These are phyloP conservation scores for Mastacembelus armatus DNA, from an alignment of 2,797 vertebrate genomes.

Conservation along the genomic window DNA sequence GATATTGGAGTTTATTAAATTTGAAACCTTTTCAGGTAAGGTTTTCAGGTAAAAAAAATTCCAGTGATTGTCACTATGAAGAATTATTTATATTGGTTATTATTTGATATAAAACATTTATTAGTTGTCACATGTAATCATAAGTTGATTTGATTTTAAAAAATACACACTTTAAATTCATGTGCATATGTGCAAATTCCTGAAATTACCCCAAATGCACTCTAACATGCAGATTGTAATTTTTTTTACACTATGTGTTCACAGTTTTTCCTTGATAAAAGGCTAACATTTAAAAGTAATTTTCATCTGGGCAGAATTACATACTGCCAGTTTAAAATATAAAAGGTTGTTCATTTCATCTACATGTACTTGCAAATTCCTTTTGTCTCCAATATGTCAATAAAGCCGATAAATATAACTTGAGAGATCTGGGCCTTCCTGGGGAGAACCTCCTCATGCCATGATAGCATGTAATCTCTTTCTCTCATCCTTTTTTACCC, in stretches of 20 bases:
- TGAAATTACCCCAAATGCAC: slow-evolving; percentile 24
- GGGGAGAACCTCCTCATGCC: slow-evolving; percentile 40
- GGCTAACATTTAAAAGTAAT: slow-evolving; percentile 12
- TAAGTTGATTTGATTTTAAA: slow-evolving; percentile 1
- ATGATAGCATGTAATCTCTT: slow-evolving; percentile 50
- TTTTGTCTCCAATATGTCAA: slow-evolving; percentile 38
- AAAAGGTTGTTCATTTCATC: slow-evolving; percentile 1
- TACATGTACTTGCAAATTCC: not conserved
- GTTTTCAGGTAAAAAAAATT: slow-evolving; percentile 5
- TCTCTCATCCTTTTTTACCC: slow-evolving; percentile 61
- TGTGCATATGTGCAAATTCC: slow-evolving; percentile 5
- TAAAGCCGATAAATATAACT: slow-evolving; percentile 43
- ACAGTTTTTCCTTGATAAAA: slow-evolving; percentile 13
- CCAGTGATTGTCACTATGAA: slow-evolving; percentile 1
- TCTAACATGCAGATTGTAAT: slow-evolving; percentile 20
- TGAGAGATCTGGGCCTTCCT: slow-evolving; percentile 45
- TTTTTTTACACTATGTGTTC: not conserved
- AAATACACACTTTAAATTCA: slow-evolving; percentile 6
- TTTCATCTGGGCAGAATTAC: not conserved
- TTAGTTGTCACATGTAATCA: slow-evolving; percentile 4
- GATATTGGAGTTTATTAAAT: slow-evolving; percentile 22
- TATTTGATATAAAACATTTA: slow-evolving; percentile 8
- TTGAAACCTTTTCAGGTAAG: slow-evolving; percentile 3
- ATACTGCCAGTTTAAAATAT: slow-evolving; percentile 6
- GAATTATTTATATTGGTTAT: slow-evolving; percentile 10